phyloP scores from a whole-genome alignment of 2,113 vertebrate species.

The Myotis davidii region DNA sequence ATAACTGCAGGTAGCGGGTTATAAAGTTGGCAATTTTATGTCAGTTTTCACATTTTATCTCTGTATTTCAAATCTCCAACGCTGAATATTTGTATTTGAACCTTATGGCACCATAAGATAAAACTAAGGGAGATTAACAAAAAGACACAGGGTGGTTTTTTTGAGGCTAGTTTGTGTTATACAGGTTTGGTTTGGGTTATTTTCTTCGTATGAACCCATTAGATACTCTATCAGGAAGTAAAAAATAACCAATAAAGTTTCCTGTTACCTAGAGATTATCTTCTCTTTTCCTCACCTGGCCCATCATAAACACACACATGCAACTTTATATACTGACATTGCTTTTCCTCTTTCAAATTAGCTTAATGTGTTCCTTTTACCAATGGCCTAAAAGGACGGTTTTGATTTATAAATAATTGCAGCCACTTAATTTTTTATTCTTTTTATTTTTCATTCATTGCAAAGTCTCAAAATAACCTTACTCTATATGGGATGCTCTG shows the following conservation, averaged over 20 bases:
- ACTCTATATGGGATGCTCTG: neutral
- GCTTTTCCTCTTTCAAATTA: neutral
- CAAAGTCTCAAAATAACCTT: slow-evolving; percentile 30
- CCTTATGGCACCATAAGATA: neutral
- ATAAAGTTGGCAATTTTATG: neutral
- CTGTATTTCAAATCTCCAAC: neutral
- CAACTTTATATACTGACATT: neutral
- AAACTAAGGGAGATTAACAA: neutral
- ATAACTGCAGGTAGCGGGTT: neutral
- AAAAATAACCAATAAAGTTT: neutral
- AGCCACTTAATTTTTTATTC: neutral
- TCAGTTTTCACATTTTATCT: neutral
- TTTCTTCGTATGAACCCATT: neutral
- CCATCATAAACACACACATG: neutral
- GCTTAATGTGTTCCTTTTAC: neutral
- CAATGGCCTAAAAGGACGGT: neutral
- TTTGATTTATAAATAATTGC: slow-evolving; percentile 31
- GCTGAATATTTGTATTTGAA: neutral
- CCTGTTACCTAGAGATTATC: neutral
- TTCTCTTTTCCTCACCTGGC: neutral
- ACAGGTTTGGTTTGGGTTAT: neutral
- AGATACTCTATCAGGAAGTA: neutral
- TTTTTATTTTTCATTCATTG: slow-evolving; percentile 16
- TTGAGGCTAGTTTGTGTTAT: neutral
- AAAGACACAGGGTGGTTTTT: neutral